A percentile compares a stretch with the other conserved stretches of the same genome.
These are phyloP conservation scores for Microctonus brassicae DNA, from an alignment of 2,888 invertebrate genomes.

Conservation along the genomic window DNA sequence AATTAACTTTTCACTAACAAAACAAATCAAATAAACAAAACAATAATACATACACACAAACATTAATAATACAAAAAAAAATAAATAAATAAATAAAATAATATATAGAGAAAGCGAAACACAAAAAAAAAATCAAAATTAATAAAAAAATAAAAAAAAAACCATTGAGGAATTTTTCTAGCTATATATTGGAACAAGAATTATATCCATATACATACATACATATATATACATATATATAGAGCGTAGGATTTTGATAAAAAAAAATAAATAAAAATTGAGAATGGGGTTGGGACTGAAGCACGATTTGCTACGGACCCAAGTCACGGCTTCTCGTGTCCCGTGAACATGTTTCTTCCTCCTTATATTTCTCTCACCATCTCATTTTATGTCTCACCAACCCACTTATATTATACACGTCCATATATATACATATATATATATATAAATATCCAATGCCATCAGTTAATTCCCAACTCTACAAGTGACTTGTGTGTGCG, in stretches of 20 bases:
- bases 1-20: too few species aligned
- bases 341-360: slow-evolving; percentile 36
- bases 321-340: slow-evolving; percentile 44
- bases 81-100: too few species aligned
- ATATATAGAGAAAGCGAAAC: too few species aligned
- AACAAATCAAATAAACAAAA: too few species aligned
- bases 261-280: slow-evolving; percentile 41
- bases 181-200: slow-evolving; percentile 53
- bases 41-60: too few species aligned
- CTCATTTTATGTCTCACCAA: neutral
- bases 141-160: slow-evolving; percentile 44
- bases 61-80: too few species aligned
- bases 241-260: slow-evolving; percentile 32
- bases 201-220: slow-evolving; percentile 44
- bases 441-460: neutral
- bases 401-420: neutral
- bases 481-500: slow-evolving; percentile 14
- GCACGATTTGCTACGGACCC: slow-evolving; percentile 62
- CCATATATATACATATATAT: too few species aligned
- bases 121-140: slow-evolving; percentile 44
- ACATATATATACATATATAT: too few species aligned
- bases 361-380: slow-evolving; percentile 14
- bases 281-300: slow-evolving; percentile 52
- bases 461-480: slow-evolving; percentile 4
- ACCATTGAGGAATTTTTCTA: slow-evolving; percentile 49